A percentile compares a stretch with the other conserved stretches of the same genome.
phyloP scores from a whole-genome alignment of 2,888 invertebrate species.

The Hypomecis atomaria region DNA sequence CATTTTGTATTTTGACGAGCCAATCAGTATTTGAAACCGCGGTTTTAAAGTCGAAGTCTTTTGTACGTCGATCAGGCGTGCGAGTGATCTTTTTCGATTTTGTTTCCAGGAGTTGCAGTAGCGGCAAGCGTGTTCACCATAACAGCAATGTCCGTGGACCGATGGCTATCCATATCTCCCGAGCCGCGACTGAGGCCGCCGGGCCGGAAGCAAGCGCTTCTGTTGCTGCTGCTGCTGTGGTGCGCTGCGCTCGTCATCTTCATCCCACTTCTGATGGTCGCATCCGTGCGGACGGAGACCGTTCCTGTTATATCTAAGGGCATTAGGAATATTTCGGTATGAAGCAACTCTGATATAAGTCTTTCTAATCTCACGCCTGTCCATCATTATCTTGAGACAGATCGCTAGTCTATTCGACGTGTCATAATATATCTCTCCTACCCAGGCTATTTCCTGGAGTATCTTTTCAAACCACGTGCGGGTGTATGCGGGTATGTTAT shows the following conservation, averaged over 20 bases:
- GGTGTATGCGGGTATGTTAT: too few species aligned
- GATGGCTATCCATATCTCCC: slow-evolving; percentile 89
- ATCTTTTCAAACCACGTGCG: too few species aligned
- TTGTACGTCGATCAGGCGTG: too few species aligned
- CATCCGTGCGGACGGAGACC: slow-evolving; percentile 66
- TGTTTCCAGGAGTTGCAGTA: slow-evolving; percentile 87
- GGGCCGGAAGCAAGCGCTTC: slow-evolving; percentile 86
- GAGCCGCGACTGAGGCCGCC: slow-evolving; percentile 86
- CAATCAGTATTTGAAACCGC: too few species aligned
- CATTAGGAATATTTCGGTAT: slow-evolving; percentile 68
- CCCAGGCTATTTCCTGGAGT: too few species aligned
- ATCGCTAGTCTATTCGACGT: too few species aligned
- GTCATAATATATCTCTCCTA: too few species aligned
- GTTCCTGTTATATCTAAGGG: slow-evolving; percentile 71
- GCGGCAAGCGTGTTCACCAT: slow-evolving; percentile 92
- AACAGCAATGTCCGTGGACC: slow-evolving; percentile 91
- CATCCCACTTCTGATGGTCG: slow-evolving; percentile 86
- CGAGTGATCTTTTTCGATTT: too few species aligned
- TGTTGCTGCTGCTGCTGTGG: slow-evolving; percentile 88
- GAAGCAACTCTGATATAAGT: slow-evolving; percentile 36
- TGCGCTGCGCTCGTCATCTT: slow-evolving; percentile 87
- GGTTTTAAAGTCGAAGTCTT: too few species aligned
- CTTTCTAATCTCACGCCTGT: too few species aligned
- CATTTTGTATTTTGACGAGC: too few species aligned
- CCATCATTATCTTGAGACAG: too few species aligned